Evolutionary conservation across 1,140 invertebrate genomes (phyloP).

Genomic region (Acromyrmex echinatior): DNA sequence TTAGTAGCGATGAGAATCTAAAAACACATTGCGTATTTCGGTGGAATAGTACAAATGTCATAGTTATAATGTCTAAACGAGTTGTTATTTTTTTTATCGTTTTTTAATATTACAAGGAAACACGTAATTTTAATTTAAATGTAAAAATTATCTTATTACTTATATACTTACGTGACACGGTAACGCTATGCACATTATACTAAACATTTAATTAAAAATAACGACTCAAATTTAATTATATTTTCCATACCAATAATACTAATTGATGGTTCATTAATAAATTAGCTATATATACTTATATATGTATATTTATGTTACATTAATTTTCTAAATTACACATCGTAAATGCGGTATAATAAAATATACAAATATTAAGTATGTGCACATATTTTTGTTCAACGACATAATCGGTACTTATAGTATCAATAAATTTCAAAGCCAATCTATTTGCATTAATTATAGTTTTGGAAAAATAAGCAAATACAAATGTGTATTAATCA

Average conservation of each 20-base stretch:
- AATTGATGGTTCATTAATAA: not conserved
- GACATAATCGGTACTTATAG: not conserved
- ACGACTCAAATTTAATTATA: not conserved
- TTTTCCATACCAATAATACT: not conserved
- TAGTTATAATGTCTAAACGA: not conserved
- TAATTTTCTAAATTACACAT: not conserved
- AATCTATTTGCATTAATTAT: not conserved
- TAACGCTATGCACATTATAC: not conserved
- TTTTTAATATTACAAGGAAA: not conserved
- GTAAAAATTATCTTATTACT: not conserved
- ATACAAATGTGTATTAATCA: not conserved
- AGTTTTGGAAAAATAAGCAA: not conserved
- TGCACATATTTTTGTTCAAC: not conserved
- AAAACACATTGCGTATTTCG: constrained; percentile 15
- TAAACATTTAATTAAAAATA: not conserved
- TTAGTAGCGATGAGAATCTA: constrained; percentile 1
- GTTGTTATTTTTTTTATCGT: constrained; percentile 10
- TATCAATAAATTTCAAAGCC: not conserved
- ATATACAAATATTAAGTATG: not conserved
- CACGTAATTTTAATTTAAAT: constrained; percentile 1
- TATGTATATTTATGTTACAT: not conserved
- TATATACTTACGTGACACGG: not conserved
- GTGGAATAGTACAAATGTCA: constrained; percentile 22
- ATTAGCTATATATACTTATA: not conserved
- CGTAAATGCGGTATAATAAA: not conserved